These are phyloP conservation scores for Drosophila eohydei DNA, from an alignment of 2,888 invertebrate species.

Conservation along the genomic window DNA sequence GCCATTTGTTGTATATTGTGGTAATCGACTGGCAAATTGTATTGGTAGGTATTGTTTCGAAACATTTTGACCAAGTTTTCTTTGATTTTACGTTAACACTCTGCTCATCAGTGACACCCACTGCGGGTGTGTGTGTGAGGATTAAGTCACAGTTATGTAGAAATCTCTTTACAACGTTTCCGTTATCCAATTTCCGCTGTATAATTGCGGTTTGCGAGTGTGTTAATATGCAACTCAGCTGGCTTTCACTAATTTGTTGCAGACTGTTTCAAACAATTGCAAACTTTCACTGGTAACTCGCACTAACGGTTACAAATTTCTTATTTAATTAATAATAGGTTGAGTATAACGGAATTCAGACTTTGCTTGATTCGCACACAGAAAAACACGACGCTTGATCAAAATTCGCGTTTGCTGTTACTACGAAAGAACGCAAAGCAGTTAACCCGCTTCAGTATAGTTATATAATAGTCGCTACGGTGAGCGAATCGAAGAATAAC, in stretches of 20 bases:
- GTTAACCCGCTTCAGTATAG: conserved; percentile 48
- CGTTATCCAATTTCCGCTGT: conserved; percentile 33
- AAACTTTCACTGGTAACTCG: conserved; percentile 63
- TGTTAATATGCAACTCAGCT: conserved; percentile 17
- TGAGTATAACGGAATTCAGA: conserved; percentile 35
- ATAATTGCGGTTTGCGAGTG: conserved; percentile 18
- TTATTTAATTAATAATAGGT: conserved; percentile 11
- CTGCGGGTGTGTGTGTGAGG: not conserved
- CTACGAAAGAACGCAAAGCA: conserved; percentile 62
- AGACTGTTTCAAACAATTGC: conserved; percentile 43
- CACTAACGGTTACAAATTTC: conserved; percentile 22
- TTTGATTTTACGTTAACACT: conserved; percentile 3
- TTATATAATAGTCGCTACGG: conserved; percentile 68
- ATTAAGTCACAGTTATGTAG: conserved; percentile 31
- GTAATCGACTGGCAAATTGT: conserved; percentile 88
- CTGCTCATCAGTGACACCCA: conserved; percentile 7
- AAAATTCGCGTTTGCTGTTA: conserved; percentile 53
- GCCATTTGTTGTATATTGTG: conserved; percentile 87
- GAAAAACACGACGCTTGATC: conserved; percentile 47
- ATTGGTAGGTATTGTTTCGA: conserved; percentile 76
- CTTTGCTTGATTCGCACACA: conserved; percentile 51
- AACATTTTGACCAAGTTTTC: conserved; percentile 72
- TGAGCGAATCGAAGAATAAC: conserved; percentile 41
- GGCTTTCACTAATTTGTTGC: conserved; percentile 52
- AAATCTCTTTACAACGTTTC: conserved; percentile 10